These are phyloP conservation scores for Rhadinocentrus ornatus DNA, from an alignment of 2,797 vertebrate genomes.

Conservation along the genomic window DNA sequence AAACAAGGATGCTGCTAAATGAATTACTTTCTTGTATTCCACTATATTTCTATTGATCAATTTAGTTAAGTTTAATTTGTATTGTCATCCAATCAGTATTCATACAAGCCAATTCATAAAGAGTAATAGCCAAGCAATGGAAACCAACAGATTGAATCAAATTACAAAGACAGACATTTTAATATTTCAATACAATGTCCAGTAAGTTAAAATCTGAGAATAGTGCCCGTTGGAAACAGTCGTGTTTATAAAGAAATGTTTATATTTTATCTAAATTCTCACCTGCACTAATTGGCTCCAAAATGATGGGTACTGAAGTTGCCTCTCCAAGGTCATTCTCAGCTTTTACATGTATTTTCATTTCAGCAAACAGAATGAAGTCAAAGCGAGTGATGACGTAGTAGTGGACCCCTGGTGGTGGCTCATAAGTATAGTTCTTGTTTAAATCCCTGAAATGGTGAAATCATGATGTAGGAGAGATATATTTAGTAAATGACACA, in stretches of 20 bases:
- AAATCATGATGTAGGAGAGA: conserved; percentile 6
- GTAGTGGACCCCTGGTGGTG: conserved; percentile 51
- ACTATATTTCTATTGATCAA: not conserved
- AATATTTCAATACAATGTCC: not conserved
- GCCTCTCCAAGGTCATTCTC: conserved; percentile 85
- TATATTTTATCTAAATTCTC: conserved; percentile 12
- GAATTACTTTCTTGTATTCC: not conserved
- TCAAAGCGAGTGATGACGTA: conserved; percentile 81
- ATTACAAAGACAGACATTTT: not conserved
- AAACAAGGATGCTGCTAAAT: not conserved
- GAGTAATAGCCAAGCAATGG: too few relatives aligned
- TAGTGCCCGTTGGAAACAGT: not conserved
- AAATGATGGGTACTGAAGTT: conserved; percentile 65
- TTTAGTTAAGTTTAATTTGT: too few relatives aligned
- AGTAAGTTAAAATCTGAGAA: not conserved
- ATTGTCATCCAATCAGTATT: too few relatives aligned
- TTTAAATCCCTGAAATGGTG: conserved; percentile 56
- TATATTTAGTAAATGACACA: conserved; percentile 22
- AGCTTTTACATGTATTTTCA: conserved; percentile 85
- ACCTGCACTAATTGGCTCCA: conserved; percentile 89
- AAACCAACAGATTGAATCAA: too few relatives aligned
- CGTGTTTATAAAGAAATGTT: not conserved
- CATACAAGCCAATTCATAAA: too few relatives aligned
- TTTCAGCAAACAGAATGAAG: conserved; percentile 77
- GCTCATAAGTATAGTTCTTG: conserved; percentile 41